A percentile compares a stretch with the other conserved stretches of the same genome.
Evolutionary conservation across 2,888 invertebrate species (phyloP).

Genomic region (Meloe dianella): DNA sequence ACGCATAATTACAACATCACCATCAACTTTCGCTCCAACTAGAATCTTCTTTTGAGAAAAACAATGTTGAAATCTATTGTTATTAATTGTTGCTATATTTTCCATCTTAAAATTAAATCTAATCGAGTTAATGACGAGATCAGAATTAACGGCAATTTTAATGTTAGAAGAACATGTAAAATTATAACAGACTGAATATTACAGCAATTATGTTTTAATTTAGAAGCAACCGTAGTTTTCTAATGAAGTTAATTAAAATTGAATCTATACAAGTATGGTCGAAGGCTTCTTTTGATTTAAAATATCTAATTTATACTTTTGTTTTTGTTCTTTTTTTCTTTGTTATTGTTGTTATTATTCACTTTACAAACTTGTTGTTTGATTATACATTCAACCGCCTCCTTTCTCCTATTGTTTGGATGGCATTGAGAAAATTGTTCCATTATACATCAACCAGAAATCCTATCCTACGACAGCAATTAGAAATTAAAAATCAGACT

Average conservation of each 20-base stretch:
- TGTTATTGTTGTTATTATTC: slow-evolving; percentile 2
- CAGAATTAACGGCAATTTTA: background rate
- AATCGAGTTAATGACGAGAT: background rate
- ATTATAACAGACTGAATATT: background rate
- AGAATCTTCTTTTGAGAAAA: slow-evolving; percentile 3
- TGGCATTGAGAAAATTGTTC: slow-evolving; percentile 12
- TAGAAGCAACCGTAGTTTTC: background rate
- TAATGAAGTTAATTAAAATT: background rate
- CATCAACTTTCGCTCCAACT: slow-evolving; percentile 12
- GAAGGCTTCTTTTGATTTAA: background rate
- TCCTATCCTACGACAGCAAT: slow-evolving; percentile 13
- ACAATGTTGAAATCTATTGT: slow-evolving; percentile 9
- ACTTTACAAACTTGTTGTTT: background rate
- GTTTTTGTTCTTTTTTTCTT: background rate
- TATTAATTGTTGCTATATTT: background rate
- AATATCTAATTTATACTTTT: slow-evolving; percentile 6
- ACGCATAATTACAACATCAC: background rate
- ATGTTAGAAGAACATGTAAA: background rate
- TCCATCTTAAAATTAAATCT: background rate
- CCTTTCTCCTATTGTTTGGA: slow-evolving; percentile 17
- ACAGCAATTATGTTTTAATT: background rate
- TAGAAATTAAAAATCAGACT: background rate
- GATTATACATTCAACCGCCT: slow-evolving; percentile 5
- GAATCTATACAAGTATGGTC: background rate
- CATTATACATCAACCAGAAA: slow-evolving; percentile 7